phyloP scores from a whole-genome alignment of 64 coral and sea anemone genomes.

The Actinia equina region DNA sequence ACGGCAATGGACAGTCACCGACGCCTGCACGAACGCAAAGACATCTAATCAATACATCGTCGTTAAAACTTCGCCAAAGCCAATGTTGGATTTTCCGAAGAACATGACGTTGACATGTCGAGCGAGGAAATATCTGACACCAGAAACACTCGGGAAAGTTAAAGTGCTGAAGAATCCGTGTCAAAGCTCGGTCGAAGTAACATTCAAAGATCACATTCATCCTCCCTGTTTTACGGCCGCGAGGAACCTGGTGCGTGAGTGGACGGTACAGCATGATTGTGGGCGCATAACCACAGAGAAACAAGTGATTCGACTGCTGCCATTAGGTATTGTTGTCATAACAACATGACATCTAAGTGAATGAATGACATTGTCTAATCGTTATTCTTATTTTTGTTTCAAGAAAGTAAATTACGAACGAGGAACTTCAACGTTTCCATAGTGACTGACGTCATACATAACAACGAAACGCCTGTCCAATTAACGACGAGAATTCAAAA shows the following conservation, averaged over 20 bases:
- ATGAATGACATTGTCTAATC: neutral
- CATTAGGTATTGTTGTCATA: slow-evolving; percentile 16
- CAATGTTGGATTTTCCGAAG: slow-evolving; percentile 4
- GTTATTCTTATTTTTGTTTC: neutral
- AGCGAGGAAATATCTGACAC: neutral
- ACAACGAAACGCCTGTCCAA: neutral
- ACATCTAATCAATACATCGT: neutral
- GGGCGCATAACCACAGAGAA: neutral
- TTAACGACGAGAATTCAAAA: neutral
- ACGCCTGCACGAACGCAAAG: slow-evolving; percentile 23
- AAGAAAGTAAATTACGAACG: neutral
- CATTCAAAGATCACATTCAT: neutral
- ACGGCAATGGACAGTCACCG: slow-evolving; percentile 18
- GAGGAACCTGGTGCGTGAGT: slow-evolving; percentile 13
- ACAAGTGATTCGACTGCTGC: slow-evolving; percentile 24
- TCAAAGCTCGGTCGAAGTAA: neutral
- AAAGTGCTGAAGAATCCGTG: neutral
- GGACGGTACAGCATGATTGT: slow-evolving; percentile 10
- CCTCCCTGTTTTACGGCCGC: neutral
- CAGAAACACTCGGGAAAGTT: neutral
- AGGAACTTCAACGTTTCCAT: slow-evolving; percentile 17
- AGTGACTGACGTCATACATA: neutral
- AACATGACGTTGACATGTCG: slow-evolving; percentile 9
- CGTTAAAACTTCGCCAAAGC: neutral
- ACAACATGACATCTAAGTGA: neutral